A percentile compares a stretch with the other conserved stretches of the same genome.
Evolutionary conservation across 1,140 invertebrate genomes (phyloP).

Genomic region (Melanaphis sacchari): DNA sequence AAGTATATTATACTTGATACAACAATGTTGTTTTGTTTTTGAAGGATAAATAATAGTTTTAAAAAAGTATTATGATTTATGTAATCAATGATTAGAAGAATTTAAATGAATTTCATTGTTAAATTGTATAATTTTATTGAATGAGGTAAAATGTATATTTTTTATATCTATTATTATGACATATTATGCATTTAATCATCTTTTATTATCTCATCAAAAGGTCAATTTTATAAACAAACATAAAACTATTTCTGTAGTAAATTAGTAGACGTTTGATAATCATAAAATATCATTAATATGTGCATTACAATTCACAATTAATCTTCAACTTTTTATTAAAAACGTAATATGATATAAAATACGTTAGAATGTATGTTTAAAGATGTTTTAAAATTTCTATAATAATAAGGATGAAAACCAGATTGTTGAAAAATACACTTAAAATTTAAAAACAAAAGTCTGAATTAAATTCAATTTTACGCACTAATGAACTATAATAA

Average conservation of each 20-base stretch:
- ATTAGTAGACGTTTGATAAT: neutral
- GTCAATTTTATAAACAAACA: neutral
- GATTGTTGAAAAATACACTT: neutral
- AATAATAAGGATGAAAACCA: neutral
- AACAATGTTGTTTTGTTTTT: neutral
- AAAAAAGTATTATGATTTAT: neutral
- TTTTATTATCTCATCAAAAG: neutral
- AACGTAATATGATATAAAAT: neutral
- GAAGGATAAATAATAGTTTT: conserved; percentile 23
- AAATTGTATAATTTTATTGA: neutral
- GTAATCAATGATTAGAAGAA: neutral
- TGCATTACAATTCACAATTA: neutral
- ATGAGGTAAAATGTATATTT: neutral
- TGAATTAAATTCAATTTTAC: neutral
- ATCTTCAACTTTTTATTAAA: neutral
- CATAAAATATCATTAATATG: neutral
- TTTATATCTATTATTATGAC: neutral
- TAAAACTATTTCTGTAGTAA: neutral
- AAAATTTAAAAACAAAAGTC: neutral
- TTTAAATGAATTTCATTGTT: neutral
- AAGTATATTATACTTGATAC: neutral
- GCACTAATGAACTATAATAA: neutral
- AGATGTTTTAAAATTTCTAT: neutral
- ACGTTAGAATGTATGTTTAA: neutral
- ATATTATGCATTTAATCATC: neutral